A percentile compares a stretch with the other conserved stretches of the same genome.
Evolutionary conservation across 35 echinoderm and acorn worm species (phyloP).

Genomic region (Anneissia japonica): DNA sequence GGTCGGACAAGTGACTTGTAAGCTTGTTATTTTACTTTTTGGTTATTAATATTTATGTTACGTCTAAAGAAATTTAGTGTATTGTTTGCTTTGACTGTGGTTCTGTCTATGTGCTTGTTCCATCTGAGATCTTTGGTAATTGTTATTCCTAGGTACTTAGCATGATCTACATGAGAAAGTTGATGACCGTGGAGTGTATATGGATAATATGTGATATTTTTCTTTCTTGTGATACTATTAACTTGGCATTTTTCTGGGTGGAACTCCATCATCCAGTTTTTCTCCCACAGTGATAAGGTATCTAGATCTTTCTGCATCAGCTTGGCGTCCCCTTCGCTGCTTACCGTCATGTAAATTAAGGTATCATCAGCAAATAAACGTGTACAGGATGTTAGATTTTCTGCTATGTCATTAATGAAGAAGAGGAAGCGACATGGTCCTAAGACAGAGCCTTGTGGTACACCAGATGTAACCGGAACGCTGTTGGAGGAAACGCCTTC

Average conservation of each 20-base stretch:
- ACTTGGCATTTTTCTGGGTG: conserved; percentile 33
- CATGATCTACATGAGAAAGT: neutral
- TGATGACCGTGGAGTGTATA: conserved; percentile 4
- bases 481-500: neutral
- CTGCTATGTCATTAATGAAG: conserved; percentile 21
- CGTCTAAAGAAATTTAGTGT: conserved; percentile 26
- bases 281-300: neutral
- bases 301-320: neutral
- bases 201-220: neutral
- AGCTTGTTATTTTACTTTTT: conserved; percentile 32
- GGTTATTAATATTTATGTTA: neutral
- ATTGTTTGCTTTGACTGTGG: conserved; percentile 30
- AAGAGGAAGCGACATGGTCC: neutral
- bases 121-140: conserved; percentile 20
- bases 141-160: conserved; percentile 31
- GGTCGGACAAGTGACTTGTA: conserved; percentile 39
- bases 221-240: neutral
- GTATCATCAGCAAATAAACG: conserved; percentile 24
- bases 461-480: neutral
- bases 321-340: neutral
- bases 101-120: conserved; percentile 19
- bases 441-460: conserved; percentile 12
- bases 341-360: neutral
- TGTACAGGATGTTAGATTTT: neutral
- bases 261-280: neutral